These are phyloP conservation scores for Sebastes flavidus DNA, from an alignment of 2,797 vertebrate species.

Conservation along the genomic window DNA sequence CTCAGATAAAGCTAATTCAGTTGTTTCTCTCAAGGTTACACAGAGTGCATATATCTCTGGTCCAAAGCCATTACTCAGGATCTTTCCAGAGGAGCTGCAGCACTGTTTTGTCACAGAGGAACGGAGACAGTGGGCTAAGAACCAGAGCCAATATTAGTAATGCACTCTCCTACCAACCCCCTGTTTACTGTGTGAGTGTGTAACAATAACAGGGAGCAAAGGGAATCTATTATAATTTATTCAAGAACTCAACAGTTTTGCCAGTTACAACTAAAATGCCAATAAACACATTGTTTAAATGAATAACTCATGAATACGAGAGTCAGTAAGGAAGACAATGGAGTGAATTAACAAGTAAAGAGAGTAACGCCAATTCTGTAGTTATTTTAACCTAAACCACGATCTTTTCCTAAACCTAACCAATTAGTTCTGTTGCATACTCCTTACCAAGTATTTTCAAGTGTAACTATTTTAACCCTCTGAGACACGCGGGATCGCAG, in stretches of 20 bases:
- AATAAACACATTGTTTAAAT: slow-evolving; percentile 1
- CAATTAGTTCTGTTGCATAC: too few species aligned
- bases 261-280: neutral
- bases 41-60: slow-evolving; percentile 18
- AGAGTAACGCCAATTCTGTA: neutral
- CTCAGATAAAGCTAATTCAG: slow-evolving; percentile 24
- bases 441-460: too few species aligned
- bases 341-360: neutral
- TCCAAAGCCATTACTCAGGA: slow-evolving; percentile 43
- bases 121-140: slow-evolving; percentile 18
- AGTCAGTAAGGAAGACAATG: neutral
- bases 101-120: slow-evolving; percentile 19
- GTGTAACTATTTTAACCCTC: too few species aligned
- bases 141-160: slow-evolving; percentile 46
- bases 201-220: slow-evolving; percentile 1
- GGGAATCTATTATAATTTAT: slow-evolving; percentile 14
- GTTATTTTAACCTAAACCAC: too few species aligned
- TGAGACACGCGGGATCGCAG: too few species aligned
- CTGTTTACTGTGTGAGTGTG: neutral
- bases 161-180: neutral
- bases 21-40: slow-evolving; percentile 37
- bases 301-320: neutral
- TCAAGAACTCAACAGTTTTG: neutral
- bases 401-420: too few species aligned
- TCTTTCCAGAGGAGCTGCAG: slow-evolving; percentile 9